Base-by-base conservation (phyloP, 2,888 invertebrate genomes). In the Amphiduros pacificus region DNA sequence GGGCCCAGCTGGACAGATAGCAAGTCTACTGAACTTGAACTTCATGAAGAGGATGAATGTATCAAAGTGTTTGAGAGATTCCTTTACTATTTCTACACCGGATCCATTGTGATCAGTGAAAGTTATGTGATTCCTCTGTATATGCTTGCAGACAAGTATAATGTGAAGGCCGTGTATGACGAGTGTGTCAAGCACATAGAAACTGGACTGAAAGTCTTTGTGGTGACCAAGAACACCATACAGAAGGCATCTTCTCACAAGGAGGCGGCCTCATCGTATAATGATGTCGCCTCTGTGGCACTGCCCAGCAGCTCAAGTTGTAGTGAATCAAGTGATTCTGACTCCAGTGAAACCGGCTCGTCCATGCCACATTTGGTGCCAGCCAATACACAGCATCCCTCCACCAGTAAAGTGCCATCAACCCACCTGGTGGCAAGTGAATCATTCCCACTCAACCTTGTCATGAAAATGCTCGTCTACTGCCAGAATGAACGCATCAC, bases 41-140 rank as follows among this genome's bases (percentile, higher is more conserved):
- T 55, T 14, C 58, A 68, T 26, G 77, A 77, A 48, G 80, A 79
- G 58, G 64, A 68, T 28, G 80, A 79, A 57, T 78, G 78, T 69
- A 72, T 73, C 44, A 71, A 66, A 22, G 74, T 77, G 49, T 79
- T 80, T 65, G 74, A 76, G 22, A 69, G 77, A 14, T 79, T 80
- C 64, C 69, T 80, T 28, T 77, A 77, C 59, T 80, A 78, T 59
- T 73, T 79, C 49, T 80, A 80, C 67, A 77, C 78, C 57, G 80
- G 80, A 5, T 74, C 73, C 1, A 76, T 79, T 24, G 74, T 75
- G 74, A 67, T 80, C 56, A 78, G 76, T 59, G 66, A 77, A 48
- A 75, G 76, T 44, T 76, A 78, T 66, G 78, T 79, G 17, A 70
- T 79, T 49, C 74, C 77, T 4, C 70, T 80, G 29, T 77, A 74